Evolutionary conservation across 2,888 invertebrate species (phyloP).

Genomic region (Branchellion lobata): DNA sequence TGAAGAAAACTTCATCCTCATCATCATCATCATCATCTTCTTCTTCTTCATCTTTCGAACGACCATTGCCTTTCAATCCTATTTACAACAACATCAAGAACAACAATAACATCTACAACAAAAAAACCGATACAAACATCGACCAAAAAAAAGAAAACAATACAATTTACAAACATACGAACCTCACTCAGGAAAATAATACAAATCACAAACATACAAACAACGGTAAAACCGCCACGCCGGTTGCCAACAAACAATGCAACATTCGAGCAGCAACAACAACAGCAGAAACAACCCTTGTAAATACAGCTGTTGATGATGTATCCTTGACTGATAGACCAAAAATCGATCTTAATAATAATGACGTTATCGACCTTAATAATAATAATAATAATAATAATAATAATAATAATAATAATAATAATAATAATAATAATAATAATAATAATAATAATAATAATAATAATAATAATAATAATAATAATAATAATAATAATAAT

Average conservation of each 20-base stretch:
- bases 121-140: no score
- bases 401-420: not conserved
- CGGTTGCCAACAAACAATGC: no score
- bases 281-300: no score
- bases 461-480: not conserved
- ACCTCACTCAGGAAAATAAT: not conserved
- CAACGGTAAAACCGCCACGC: not conserved
- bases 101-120: not conserved
- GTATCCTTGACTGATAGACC: no score
- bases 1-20: slow-evolving; percentile 22
- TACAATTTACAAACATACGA: not conserved
- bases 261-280: no score
- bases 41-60: not conserved
- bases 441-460: not conserved
- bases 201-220: not conserved
- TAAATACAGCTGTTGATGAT: no score
- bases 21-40: slow-evolving; percentile 2
- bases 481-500: slow-evolving; percentile 5
- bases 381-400: not conserved
- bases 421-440: not conserved
- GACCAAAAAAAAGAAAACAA: no score
- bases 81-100: not conserved
- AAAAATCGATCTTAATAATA: no score
- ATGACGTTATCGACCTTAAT: not conserved
- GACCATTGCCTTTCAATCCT: not conserved